Percentiles rank a stretch among this genome's conserved stretches.
Conservation (phyloP, 1,140 invertebrate genomes). For the Venustaconcha ellipsiformis region DNA sequence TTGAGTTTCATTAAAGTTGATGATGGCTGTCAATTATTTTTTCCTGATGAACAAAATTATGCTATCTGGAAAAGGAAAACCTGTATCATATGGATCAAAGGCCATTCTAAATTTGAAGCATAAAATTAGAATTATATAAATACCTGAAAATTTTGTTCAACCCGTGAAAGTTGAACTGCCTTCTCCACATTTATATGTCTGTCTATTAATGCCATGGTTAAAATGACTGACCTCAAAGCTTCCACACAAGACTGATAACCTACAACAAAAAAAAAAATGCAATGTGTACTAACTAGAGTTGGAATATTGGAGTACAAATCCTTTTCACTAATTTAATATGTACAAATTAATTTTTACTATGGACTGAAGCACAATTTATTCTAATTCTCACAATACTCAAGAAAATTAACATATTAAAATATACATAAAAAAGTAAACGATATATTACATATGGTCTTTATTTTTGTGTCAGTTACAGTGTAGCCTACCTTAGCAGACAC, state of each 20-base stretch:
- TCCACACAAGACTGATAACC: slow-evolving; percentile 89
- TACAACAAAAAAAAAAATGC: slow-evolving; percentile 69
- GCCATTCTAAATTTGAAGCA: background rate
- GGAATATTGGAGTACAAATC: too few species aligned
- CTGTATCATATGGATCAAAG: too few species aligned
- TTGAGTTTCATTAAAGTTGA: too few species aligned
- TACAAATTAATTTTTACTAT: background rate
- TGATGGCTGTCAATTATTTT: too few species aligned
- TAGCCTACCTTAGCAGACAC: too few species aligned
- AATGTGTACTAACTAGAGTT: background rate
- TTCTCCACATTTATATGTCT: slow-evolving; percentile 81
- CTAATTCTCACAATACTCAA: background rate
- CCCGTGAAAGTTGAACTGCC: slow-evolving; percentile 84
- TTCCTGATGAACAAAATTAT: too few species aligned
- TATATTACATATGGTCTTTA: too few species aligned
- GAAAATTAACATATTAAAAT: too few species aligned
- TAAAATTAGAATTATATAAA: background rate
- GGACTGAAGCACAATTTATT: background rate
- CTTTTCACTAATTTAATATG: too few species aligned
- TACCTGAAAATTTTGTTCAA: slow-evolving; percentile 94
- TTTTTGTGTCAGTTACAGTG: too few species aligned
- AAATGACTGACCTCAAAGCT: slow-evolving; percentile 90
- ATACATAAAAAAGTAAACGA: too few species aligned
- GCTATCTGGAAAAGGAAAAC: too few species aligned
- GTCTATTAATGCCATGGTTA: slow-evolving; percentile 85